A percentile compares a stretch with the other conserved stretches of the same genome.
Evolutionary conservation across 2,888 invertebrate species (phyloP).

Genomic region (Thymelicus sylvestris): DNA sequence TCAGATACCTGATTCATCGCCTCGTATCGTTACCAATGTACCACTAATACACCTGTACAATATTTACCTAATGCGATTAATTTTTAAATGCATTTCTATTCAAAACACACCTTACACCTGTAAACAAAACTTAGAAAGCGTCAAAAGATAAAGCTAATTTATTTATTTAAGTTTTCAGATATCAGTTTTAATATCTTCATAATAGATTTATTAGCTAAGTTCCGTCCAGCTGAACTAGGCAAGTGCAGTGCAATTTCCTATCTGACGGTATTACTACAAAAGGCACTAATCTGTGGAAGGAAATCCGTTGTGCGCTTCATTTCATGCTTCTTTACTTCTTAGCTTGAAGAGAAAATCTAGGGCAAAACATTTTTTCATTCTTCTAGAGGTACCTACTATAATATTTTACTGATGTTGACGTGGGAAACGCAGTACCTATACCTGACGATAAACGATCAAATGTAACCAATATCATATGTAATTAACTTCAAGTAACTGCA

Average conservation of each 20-base stretch:
- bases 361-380: constrained; percentile 56
- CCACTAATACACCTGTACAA: no score
- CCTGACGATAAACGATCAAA: no score
- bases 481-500: constrained; percentile 11
- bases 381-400: neutral
- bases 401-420: no score
- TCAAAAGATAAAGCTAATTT: neutral
- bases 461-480: neutral
- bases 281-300: constrained; percentile 72
- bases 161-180: neutral
- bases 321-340: constrained; percentile 50
- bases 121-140: no score
- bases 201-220: neutral
- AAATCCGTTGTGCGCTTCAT: constrained; percentile 77
- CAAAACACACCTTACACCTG: no score
- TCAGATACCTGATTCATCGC: no score
- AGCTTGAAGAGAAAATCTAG: constrained; percentile 12
- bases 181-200: neutral
- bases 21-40: no score
- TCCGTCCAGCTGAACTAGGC: constrained; percentile 38
- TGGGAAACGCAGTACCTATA: no score
- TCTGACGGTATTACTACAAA: constrained; percentile 61
- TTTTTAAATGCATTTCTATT: no score
- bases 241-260: constrained; percentile 73
- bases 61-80: no score